A percentile compares a stretch with the other conserved stretches of the same genome.
These are phyloP conservation scores for Coregonus clupeaformis DNA, from an alignment of 2,113 vertebrate genomes.

Conservation along the genomic window DNA sequence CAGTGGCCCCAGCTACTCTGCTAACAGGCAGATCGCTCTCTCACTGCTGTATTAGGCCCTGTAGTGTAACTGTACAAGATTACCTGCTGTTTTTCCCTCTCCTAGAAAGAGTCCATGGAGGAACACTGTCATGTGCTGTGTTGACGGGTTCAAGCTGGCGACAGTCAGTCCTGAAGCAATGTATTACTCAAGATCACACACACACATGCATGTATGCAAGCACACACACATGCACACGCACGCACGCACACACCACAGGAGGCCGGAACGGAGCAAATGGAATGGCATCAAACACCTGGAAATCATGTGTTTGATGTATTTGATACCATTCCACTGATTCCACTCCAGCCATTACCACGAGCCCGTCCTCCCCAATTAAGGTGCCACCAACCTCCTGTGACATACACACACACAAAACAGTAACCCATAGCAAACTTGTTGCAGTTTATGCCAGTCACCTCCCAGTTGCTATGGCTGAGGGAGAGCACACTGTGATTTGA, in stretches of 20 bases:
- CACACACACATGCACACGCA: too few species aligned
- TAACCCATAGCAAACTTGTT: background rate
- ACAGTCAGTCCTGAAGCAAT: background rate
- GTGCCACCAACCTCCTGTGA: too few species aligned
- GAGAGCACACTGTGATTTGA: background rate
- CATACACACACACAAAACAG: background rate
- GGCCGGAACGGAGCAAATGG: too few species aligned
- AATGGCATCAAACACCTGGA: too few species aligned
- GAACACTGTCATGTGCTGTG: background rate
- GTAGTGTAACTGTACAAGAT: constrained; percentile 18
- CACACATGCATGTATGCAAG: background rate
- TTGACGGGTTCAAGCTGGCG: constrained; percentile 25
- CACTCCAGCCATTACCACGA: too few species aligned
- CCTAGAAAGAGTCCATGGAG: constrained; percentile 21
- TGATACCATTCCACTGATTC: too few species aligned
- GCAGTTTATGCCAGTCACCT: background rate
- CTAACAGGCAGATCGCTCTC: constrained; percentile 81
- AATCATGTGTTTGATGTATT: too few species aligned
- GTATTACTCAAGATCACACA: background rate
- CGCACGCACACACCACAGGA: too few species aligned
- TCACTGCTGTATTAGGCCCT: constrained; percentile 4
- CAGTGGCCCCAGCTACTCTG: constrained; percentile 58
- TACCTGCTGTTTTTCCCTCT: constrained; percentile 2
- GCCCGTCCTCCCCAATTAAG: too few species aligned
- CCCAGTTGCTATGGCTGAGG: too few species aligned